Evolutionary conservation across 2,113 vertebrate species (phyloP).

Genomic region (Marcusenius ussheri): DNA sequence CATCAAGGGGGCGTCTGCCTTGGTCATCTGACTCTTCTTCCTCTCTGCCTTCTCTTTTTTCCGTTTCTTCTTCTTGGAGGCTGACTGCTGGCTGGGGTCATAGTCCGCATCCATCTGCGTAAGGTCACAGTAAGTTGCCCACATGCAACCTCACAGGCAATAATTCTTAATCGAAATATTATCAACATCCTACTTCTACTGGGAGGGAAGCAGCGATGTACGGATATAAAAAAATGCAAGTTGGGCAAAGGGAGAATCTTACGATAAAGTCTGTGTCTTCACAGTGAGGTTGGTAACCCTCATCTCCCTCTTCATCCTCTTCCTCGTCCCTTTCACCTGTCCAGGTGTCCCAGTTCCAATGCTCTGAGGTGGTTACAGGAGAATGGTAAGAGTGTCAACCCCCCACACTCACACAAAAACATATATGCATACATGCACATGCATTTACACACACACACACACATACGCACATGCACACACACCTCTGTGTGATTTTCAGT

Average conservation of each 20-base stretch:
- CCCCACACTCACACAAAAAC: background rate
- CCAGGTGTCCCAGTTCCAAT: constrained; percentile 87
- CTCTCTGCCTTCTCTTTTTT: constrained; percentile 51
- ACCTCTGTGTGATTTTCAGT: background rate
- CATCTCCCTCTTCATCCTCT: constrained; percentile 15
- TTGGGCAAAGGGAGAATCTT: constrained; percentile 27
- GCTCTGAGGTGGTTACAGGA: constrained; percentile 48
- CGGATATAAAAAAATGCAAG: background rate
- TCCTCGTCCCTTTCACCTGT: constrained; percentile 45
- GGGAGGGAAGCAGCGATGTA: background rate
- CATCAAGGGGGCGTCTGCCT: constrained; percentile 49
- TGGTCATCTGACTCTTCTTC: constrained; percentile 49
- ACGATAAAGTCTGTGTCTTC: constrained; percentile 78
- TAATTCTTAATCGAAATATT: background rate
- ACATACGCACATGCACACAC: background rate
- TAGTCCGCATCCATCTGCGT: constrained; percentile 83
- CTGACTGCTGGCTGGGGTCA: constrained; percentile 56
- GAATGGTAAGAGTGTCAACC: background rate
- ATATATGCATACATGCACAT: background rate
- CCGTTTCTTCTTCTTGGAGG: constrained; percentile 46
- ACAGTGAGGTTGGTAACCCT: constrained; percentile 52
- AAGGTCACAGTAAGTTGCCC: background rate
- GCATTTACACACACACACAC: background rate
- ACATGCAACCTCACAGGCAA: too few species aligned
- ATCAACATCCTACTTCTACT: background rate